phyloP scores from a whole-genome alignment of 2,888 invertebrate genomes.

The Eulithis prunata region DNA sequence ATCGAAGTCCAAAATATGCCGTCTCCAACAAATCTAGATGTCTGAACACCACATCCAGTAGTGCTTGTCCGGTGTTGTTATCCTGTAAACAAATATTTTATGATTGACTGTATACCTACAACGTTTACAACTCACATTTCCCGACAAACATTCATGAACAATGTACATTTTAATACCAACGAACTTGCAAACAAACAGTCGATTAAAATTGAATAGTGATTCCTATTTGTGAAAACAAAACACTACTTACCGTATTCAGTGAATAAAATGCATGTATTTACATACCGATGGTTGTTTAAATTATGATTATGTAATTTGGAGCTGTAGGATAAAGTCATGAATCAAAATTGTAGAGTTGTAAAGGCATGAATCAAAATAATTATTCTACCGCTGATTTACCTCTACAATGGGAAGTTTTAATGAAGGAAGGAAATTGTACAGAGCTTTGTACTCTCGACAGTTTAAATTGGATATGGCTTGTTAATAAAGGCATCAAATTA shows the following conservation, averaged over 20 bases:
- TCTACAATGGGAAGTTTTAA: slow-evolving; percentile 15
- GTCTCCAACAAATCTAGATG: slow-evolving; percentile 97
- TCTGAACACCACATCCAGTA: slow-evolving; percentile 95
- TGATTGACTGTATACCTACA: slow-evolving; percentile 15
- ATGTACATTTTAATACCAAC: slow-evolving; percentile 24
- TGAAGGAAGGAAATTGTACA: slow-evolving; percentile 13
- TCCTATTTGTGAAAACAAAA: slow-evolving; percentile 19
- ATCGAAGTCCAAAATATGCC: slow-evolving; percentile 97
- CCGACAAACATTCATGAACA: slow-evolving; percentile 25
- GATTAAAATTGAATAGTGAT: slow-evolving; percentile 11
- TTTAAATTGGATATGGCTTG: not conserved
- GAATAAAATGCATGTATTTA: slow-evolving; percentile 20
- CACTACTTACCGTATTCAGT: slow-evolving; percentile 11
- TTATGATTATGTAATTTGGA: slow-evolving; percentile 18
- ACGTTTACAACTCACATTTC: slow-evolving; percentile 17
- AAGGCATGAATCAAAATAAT: not conserved
- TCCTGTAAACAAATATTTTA: slow-evolving; percentile 85
- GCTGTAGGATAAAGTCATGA: not conserved
- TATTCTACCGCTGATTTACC: slow-evolving; percentile 3
- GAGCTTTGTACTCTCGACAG: slow-evolving; percentile 4
- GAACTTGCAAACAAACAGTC: not conserved
- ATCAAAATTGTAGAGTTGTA: slow-evolving; percentile 5
- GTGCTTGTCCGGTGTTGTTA: slow-evolving; percentile 94
- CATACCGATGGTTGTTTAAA: slow-evolving; percentile 22
- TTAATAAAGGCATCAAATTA: not conserved